A percentile compares a stretch with the other conserved stretches of the same genome.
phyloP scores from a whole-genome alignment of 2,797 vertebrate genomes.

The Mormyrus proboscirostris region DNA sequence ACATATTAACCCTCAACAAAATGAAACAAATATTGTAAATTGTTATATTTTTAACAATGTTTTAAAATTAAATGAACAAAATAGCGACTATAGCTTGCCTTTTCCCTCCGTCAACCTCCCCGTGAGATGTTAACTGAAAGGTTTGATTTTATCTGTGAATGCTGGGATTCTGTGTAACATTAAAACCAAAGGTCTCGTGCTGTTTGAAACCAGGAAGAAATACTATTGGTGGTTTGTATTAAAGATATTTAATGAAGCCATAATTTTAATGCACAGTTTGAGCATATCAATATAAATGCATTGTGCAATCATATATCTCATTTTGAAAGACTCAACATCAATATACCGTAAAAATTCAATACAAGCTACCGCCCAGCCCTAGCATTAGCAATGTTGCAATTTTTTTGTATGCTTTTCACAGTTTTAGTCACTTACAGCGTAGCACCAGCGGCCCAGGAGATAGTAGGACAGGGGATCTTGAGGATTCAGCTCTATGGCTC shows the following conservation, averaged over 20 bases:
- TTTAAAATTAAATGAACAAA: background rate
- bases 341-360: background rate
- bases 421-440: constrained; percentile 71
- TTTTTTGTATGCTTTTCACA: background rate
- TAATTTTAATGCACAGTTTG: background rate
- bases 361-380: background rate
- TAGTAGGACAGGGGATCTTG: constrained; percentile 88
- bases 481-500: constrained; percentile 86
- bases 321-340: background rate
- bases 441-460: constrained; percentile 93
- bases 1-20: background rate
- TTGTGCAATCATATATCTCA: background rate
- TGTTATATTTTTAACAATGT: background rate
- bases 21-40: background rate
- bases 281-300: background rate
- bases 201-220: background rate
- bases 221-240: background rate
- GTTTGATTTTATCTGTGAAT: background rate
- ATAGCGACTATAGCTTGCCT: background rate
- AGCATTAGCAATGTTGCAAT: background rate
- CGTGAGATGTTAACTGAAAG: background rate
- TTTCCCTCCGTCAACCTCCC: background rate
- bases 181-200: background rate
- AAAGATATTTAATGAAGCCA: background rate
- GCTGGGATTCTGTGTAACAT: background rate